Evolutionary conservation across 2,113 vertebrate genomes (phyloP), one percentile per base, ranked within the genome.

Genomic region (Tetraodon nigroviridis): DNA sequence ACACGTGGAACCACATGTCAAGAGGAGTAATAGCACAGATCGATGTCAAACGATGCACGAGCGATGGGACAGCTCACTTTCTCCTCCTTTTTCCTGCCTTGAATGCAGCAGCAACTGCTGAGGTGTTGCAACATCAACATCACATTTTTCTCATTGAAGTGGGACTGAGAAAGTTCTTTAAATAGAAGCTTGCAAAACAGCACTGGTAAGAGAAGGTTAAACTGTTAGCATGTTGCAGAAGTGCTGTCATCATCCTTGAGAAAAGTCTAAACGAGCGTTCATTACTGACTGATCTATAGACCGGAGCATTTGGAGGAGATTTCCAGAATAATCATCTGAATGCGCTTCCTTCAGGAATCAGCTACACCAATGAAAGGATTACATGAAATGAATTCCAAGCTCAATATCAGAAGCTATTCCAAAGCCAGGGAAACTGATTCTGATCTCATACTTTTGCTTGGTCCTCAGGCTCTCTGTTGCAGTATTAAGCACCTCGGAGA

Each of bases 401-500:
- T 86, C 81, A 81, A 85, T 91, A 91, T 86, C 85, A 84, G 77
- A 75, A 75, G 70, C 79, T 74, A 80, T 85, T 76, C 84, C 40
- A 62, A 76, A 83, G 84, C 77, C 69, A 77, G 70, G 75, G 74
- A 81, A 79, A 79, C 71, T 78, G 80, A 88, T 86, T 79, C 61
- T 81, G 81, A 89, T 90, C 86, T 88, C 72, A 76, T 75, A 84
- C 63, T 71, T 64, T 61, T 68, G 76, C 75, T 46, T 60, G 81
- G 82, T 83, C 78, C 76, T 86, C 64, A n/a, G 64, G 80, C 75
- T 78, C 75, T 72, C 52, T 71, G 67, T 63, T 68, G 58, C 66
- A 10, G 47, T 70, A 37, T 72, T 75, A 79, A 81, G 79, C 56
- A 84, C 76, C 75, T 73, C 18, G 61, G 79, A 86, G 84, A 84